Base-by-base conservation (phyloP, 2,113 vertebrate species). In the Solea senegalensis region DNA sequence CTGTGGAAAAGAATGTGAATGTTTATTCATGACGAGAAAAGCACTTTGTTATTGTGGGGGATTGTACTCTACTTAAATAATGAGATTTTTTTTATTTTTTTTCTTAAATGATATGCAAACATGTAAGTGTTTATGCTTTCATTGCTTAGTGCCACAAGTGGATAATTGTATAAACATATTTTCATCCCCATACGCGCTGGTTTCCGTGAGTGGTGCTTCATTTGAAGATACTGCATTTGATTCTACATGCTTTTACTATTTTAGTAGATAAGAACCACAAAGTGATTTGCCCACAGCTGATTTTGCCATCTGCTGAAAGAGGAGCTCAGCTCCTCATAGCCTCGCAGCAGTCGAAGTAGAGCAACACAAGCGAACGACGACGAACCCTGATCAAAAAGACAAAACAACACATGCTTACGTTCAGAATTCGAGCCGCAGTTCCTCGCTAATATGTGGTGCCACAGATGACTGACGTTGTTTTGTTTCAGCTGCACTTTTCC, bases 401-500 rank as follows among this genome's bases (percentile, higher is more conserved):
- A 86, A 91, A 90, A 90, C 90, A 91, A 90, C 92, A 94, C 92
- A 94, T 93, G 93, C 76, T 91, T 78, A 77, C 77, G 72, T 63
- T 89, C 88, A 78, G 81, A 90, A 86, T 89, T 76, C 76, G 77
- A 89, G 76, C 84, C 89, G 84, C 77, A 81, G 89, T 91, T 92
- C 70, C 79, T 86, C 86, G 90, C 87, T 92, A 90, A 89, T 92
- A 88, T 88, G 86, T 77, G 58, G 83, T 87, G 83, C 84, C 89
- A 92, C 91, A 91, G 90, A 89, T 95, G 94, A 96, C 91, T 95
- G 94, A 94, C 94, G 90, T 91, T 89, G 82, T 90, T 91, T 92
- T 86, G 92, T 86, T 94, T 94, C 90, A 92, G 90, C 86, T 90
- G 88, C 52, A 65, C 87, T 95, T 94, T 90, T 89, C 93, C 94